phyloP scores from a whole-genome alignment of 2,888 invertebrate species.

The Tinea pellionella region DNA sequence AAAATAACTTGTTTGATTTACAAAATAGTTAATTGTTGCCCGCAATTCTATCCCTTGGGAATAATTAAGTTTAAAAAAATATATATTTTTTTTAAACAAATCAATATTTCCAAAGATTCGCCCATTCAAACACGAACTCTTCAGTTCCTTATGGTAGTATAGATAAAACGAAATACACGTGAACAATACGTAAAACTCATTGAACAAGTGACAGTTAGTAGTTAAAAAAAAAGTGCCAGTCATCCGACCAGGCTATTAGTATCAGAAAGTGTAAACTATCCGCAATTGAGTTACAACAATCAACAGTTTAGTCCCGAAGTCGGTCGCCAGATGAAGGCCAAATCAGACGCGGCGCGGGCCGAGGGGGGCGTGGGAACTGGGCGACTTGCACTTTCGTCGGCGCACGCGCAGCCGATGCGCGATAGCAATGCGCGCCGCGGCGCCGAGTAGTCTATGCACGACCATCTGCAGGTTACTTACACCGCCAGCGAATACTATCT shows the following conservation, averaged over 20 bases:
- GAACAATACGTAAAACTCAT: no score
- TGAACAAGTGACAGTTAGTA: neutral
- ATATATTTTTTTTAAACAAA: no score
- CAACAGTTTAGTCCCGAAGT: constrained; percentile 34
- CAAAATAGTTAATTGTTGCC: no score
- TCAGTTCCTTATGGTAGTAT: no score
- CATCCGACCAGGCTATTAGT: constrained; percentile 17
- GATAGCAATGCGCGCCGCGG: constrained; percentile 30
- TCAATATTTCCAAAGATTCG: no score
- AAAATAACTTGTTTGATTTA: no score
- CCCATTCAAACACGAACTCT: no score
- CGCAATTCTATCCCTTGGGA: no score
- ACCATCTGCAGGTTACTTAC: constrained; percentile 3
- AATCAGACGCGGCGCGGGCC: constrained; percentile 18
- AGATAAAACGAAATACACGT: no score
- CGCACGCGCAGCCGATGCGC: constrained; percentile 41
- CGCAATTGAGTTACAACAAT: constrained; percentile 38
- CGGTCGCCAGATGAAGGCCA: constrained; percentile 24
- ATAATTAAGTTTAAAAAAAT: no score
- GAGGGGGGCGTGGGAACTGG: constrained; percentile 56
- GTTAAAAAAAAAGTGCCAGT: neutral
- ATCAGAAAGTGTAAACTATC: constrained; percentile 48
- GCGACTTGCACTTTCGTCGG: constrained; percentile 63
- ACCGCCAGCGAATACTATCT: constrained; percentile 2
- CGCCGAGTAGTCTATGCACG: constrained; percentile 30